These are phyloP conservation scores for Heliconius charithonia DNA, from an alignment of 2,888 invertebrate genomes.

Conservation along the genomic window DNA sequence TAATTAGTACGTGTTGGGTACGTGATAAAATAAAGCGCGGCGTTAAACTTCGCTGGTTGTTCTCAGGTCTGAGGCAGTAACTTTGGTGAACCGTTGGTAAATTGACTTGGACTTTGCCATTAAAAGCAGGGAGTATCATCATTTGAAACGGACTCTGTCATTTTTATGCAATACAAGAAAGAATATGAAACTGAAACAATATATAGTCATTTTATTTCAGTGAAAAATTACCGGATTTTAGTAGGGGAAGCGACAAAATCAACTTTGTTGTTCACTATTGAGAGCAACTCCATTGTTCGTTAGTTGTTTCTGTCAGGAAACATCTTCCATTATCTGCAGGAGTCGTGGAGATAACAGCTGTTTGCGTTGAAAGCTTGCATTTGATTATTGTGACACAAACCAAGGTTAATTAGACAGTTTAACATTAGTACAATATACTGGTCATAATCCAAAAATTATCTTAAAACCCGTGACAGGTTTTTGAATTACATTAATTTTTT, in stretches of 20 bases:
- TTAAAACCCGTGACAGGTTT: background rate
- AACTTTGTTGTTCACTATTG: conserved; percentile 24
- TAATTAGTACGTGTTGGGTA: too few relatives aligned
- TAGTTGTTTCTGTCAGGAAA: conserved; percentile 28
- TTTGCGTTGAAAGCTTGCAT: background rate
- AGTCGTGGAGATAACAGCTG: conserved; percentile 27
- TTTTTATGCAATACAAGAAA: too few relatives aligned
- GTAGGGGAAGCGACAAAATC: background rate
- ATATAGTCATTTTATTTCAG: background rate
- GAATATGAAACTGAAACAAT: too few relatives aligned
- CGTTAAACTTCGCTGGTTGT: too few relatives aligned
- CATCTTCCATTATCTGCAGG: conserved; percentile 32
- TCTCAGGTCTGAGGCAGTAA: too few relatives aligned
- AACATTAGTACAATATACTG: background rate
- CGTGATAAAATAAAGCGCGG: too few relatives aligned
- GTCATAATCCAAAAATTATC: too few relatives aligned
- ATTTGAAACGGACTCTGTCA: too few relatives aligned
- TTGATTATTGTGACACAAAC: background rate
- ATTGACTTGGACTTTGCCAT: too few relatives aligned
- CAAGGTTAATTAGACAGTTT: background rate
- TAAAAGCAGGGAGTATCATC: too few relatives aligned
- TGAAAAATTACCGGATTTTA: background rate
- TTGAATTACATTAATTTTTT: background rate
- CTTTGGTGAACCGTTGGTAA: too few relatives aligned
- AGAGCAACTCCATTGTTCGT: background rate